Conservation (phyloP, 2,888 invertebrate genomes). For the Eretmocerus hayati region DNA sequence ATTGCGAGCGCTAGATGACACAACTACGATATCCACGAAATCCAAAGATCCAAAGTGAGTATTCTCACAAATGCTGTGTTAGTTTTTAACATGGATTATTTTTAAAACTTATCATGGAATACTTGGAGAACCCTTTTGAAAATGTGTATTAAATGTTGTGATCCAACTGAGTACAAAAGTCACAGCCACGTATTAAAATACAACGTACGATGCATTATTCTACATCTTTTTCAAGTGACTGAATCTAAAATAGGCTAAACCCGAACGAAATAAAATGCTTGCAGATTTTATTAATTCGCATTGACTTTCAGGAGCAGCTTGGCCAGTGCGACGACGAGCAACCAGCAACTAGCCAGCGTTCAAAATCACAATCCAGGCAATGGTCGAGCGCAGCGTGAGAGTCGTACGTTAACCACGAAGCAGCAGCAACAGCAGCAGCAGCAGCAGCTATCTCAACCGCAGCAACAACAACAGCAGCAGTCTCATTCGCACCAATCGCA, state of each 20-base stretch:
- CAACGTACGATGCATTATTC: too few species aligned
- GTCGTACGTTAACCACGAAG: slow-evolving; percentile 42
- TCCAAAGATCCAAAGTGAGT: slow-evolving; percentile 45
- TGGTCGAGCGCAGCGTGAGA: slow-evolving; percentile 40
- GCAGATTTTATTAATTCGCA: too few species aligned
- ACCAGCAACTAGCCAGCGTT: slow-evolving; percentile 39
- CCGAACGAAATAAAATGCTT: too few species aligned
- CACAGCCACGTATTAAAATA: too few species aligned
- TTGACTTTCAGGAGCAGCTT: slow-evolving; percentile 37
- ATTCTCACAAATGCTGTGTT: not conserved
- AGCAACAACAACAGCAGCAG: slow-evolving; percentile 7
- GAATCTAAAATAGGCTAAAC: too few species aligned
- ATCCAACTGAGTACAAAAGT: too few species aligned
- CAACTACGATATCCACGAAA: slow-evolving; percentile 42
- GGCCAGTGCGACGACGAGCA: slow-evolving; percentile 34
- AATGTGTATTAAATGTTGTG: too few species aligned
- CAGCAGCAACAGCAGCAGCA: slow-evolving; percentile 25
- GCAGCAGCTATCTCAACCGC: not conserved
- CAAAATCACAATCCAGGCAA: slow-evolving; percentile 41
- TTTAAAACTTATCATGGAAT: too few species aligned
- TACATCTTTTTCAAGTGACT: too few species aligned
- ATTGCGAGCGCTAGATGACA: slow-evolving; percentile 43
- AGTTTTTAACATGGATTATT: too few species aligned
- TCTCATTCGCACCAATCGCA: slow-evolving; percentile 4
- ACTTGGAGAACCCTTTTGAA: too few species aligned